Evolutionary conservation across 2,888 invertebrate species (phyloP), one percentile per base, ranked within the genome.

Genomic region (Thymelicus lineola): DNA sequence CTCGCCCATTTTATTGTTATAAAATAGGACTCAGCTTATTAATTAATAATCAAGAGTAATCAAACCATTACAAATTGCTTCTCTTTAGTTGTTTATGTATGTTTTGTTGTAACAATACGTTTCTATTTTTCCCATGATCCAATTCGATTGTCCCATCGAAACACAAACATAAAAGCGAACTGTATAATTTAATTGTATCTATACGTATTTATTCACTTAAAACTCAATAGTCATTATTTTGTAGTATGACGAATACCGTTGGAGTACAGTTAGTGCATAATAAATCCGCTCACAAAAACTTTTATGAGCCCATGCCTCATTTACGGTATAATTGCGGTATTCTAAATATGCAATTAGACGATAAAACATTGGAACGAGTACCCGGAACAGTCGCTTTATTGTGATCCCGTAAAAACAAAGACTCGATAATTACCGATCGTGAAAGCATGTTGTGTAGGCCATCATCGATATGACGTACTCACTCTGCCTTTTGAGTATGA

Each of bases 341-440:
- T 36, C 62, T 62, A 46, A 57, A 69, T 63, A 63, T 63, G 68
- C 68, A 63, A 69, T 69, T 69, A 69, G 57, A 62, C 57, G 62
- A 58, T 69, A 69, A 69, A 69, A 69, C 68, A 69, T 63, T 38
- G 57, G 59, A 57, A 69, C 35, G 68, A 68, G 55, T 68, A 62
- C 68, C 62, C 68, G 68, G 68, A 69, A 69, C 67, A 45, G 71
- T 70, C 68, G 68, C 66, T 75, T 68, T 74, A 59, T 20, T 71
- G 70, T 71, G 61, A 69, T 71, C 67, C 38, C 73, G 57, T 71
- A 75, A 75, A 75, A 75, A 75, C 74, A 72, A 58, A 68, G 72
- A 68, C 72, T 73, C 72, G 74, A 72, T 77, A 74, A 74, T 76
- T 73, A 82, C 80, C 80, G 79, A 78, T 75, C 81, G 79, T 80